Conservation (phyloP, 2,888 invertebrate genomes). For the Drosophila koepferae region DNA sequence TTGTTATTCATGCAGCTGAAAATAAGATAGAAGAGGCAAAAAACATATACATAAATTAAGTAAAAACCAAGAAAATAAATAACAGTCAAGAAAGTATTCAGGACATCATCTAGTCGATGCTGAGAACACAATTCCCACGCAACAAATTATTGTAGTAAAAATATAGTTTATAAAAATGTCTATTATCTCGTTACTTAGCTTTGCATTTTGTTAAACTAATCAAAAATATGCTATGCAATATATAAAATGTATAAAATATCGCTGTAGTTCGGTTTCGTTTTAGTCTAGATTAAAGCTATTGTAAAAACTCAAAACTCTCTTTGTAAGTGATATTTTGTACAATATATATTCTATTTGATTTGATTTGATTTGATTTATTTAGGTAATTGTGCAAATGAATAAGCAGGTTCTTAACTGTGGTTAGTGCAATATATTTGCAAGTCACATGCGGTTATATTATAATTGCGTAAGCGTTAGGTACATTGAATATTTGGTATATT, state of each 20-base stretch:
- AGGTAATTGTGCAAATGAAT: conserved; percentile 13
- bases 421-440: conserved; percentile 20
- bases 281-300: conserved; percentile 43
- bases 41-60: conserved; percentile 53
- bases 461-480: conserved; percentile 39
- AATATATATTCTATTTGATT: not conserved
- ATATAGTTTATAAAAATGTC: conserved; percentile 16
- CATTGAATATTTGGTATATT: conserved; percentile 21
- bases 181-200: conserved; percentile 22
- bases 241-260: conserved; percentile 44
- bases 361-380: not conserved
- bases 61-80: conserved; percentile 24
- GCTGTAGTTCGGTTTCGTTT: conserved; percentile 26
- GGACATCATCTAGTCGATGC: not conserved
- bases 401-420: conserved; percentile 15
- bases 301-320: conserved; percentile 28
- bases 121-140: conserved; percentile 3
- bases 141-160: conserved; percentile 12
- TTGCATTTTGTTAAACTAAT: conserved; percentile 24
- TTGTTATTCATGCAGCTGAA: conserved; percentile 85
- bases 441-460: conserved; percentile 43
- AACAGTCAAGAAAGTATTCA: conserved; percentile 5
- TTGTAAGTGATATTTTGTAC: conserved; percentile 19
- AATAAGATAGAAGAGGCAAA: conserved; percentile 73
- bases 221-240: conserved; percentile 40